Conservation (phyloP, 1,140 invertebrate species). For the Limonius californicus region DNA sequence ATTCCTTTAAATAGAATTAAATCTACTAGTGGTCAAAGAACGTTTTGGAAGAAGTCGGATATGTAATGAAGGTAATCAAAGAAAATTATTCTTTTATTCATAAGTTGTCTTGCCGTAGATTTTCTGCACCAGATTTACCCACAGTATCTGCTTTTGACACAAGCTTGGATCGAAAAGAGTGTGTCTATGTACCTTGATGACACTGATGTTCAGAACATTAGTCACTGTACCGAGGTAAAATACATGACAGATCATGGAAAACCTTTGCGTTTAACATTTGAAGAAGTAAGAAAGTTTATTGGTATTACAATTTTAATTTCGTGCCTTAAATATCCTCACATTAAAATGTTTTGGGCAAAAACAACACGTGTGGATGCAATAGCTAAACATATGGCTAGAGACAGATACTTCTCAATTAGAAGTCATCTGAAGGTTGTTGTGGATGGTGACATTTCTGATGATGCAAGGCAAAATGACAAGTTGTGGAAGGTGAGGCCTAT, state of each 20-base stretch:
- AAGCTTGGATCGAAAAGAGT: background rate
- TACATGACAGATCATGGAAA: constrained; percentile 21
- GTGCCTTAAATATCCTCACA: constrained; percentile 25
- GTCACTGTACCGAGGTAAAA: constrained; percentile 25
- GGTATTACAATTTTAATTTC: constrained; percentile 23
- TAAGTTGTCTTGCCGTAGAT: background rate
- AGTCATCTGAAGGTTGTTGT: background rate
- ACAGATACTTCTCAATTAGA: constrained; percentile 22
- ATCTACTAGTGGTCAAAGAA: background rate
- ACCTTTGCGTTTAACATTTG: constrained; percentile 22
- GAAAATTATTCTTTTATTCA: background rate
- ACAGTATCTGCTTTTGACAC: background rate
- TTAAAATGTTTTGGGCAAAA: constrained; percentile 24
- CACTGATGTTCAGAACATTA: constrained; percentile 21
- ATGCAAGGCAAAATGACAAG: background rate
- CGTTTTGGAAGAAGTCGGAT: background rate
- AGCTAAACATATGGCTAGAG: constrained; percentile 17
- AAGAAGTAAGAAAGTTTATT: constrained; percentile 24
- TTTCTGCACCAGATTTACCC: background rate
- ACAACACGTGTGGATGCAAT: background rate
- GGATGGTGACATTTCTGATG: background rate
- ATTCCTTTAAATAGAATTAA: background rate
- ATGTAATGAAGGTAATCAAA: background rate
- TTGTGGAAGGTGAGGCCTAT: background rate
- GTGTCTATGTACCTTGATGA: constrained; percentile 18